These are phyloP conservation scores for Physella acuta DNA, from an alignment of 1,140 invertebrate genomes.

Conservation along the genomic window DNA sequence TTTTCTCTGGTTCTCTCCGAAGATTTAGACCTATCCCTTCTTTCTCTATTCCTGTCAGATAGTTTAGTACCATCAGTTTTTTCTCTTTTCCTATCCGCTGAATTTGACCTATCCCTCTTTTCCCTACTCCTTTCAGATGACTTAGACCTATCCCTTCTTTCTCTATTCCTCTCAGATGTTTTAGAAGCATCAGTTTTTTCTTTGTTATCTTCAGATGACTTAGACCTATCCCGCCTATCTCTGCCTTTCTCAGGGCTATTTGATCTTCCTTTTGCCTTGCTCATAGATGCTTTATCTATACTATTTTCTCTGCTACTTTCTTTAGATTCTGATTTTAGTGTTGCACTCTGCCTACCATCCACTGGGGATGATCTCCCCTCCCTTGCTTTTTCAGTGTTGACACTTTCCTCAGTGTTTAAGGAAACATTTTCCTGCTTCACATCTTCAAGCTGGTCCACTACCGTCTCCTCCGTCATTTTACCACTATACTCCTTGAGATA, in stretches of 20 bases:
- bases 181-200: not conserved
- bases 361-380: not conserved
- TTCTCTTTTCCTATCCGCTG: slow-evolving; percentile 5
- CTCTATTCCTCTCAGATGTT: not conserved
- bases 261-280: not conserved
- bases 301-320: not conserved
- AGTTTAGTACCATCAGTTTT: not conserved
- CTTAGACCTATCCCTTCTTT: slow-evolving; percentile 11
- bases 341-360: not conserved
- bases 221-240: slow-evolving; percentile 15
- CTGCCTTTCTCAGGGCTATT: slow-evolving; percentile 4
- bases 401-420: no score
- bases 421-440: not conserved
- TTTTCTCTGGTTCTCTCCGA: not conserved
- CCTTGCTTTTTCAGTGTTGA: not conserved
- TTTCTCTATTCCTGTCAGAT: not conserved
- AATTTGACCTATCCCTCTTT: slow-evolving; percentile 13
- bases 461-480: not conserved
- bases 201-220: slow-evolving; percentile 7
- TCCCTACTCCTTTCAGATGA: slow-evolving; percentile 10
- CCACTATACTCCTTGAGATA: slow-evolving; percentile 12
- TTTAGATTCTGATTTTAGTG: not conserved
- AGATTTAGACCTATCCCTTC: slow-evolving; percentile 2
- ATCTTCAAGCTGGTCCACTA: not conserved
- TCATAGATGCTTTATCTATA: not conserved